Percentiles rank a stretch among this genome's conserved stretches.
Evolutionary conservation across 1,140 invertebrate genomes (phyloP).

Genomic region (Bombus picipes): DNA sequence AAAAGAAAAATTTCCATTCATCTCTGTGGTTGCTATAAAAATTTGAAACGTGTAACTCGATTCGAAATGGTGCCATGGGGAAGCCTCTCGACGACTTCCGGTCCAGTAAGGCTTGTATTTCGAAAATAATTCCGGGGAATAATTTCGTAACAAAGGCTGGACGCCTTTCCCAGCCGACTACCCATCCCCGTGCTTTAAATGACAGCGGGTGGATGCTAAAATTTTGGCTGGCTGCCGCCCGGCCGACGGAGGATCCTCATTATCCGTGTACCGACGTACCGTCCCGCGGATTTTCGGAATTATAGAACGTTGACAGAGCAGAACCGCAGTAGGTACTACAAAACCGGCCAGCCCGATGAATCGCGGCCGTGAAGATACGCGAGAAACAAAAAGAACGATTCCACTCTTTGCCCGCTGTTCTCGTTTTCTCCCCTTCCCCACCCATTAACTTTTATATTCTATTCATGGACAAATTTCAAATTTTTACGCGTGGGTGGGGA

Average conservation of each 20-base stretch:
- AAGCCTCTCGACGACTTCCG: not conserved
- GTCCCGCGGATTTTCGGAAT: slow-evolving; percentile 46
- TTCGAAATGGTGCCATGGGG: not conserved
- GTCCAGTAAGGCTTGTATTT: slow-evolving; percentile 15
- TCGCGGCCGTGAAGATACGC: slow-evolving; percentile 11
- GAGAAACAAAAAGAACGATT: slow-evolving; percentile 17
- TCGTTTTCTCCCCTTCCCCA: not conserved
- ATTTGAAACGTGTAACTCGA: not conserved
- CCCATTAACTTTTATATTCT: not conserved
- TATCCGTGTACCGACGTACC: not conserved
- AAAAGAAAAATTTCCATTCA: not conserved
- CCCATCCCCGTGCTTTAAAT: not conserved
- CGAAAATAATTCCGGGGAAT: slow-evolving; percentile 51
- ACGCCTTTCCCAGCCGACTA: slow-evolving; percentile 24
- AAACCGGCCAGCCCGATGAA: slow-evolving; percentile 30
- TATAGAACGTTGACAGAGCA: slow-evolving; percentile 37
- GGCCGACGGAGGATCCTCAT: slow-evolving; percentile 32
- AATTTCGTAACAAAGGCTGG: slow-evolving; percentile 25
- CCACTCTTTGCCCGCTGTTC: slow-evolving; percentile 22
- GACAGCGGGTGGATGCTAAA: slow-evolving; percentile 6
- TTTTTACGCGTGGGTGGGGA: not conserved
- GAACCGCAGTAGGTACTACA: not conserved
- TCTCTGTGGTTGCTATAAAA: not conserved
- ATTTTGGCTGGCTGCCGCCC: slow-evolving; percentile 20
- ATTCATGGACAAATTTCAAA: slow-evolving; percentile 1